Base-by-base conservation (phyloP, 1,140 invertebrate species). In the Trichoplusia ni region DNA sequence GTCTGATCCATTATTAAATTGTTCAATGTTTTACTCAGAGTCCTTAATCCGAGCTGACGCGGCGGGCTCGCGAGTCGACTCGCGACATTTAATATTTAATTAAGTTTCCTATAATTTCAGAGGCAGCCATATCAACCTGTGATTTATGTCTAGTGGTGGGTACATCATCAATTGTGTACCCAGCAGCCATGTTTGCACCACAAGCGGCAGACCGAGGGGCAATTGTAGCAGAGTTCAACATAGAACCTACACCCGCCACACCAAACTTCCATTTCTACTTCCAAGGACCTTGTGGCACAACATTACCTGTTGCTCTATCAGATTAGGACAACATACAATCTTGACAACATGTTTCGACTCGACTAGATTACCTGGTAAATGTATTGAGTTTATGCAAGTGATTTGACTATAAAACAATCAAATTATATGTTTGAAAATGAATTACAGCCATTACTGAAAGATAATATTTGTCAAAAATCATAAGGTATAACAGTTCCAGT, bases 111-210 rank as follows among this genome's bases (percentile, higher is more conserved):
- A n/a, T n/a, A n/a, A 56, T 84, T 84, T 42, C 75, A 95, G 93
- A 92, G 46, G 71, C 91, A 40, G 93, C 94, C 64, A 90, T 98
- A 47, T 90, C 93, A 49, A 84, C 90, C 2, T 98, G 96, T 92
- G 96, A 98, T 82, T 82, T 96, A 4, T 97, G 96, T 78, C 85
- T 98, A 18, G 94, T 98, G 21, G 94, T 98, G 63, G 95, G 96
- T 4, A 98, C 97, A 9, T 97, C 96, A 14, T 97, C 96, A 1
- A 93, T 97, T 6, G 96, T 98, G 1, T 97, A 98, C 89, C 97
- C 97, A 9, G 97, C 97, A n/a, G 96, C 96, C n/a, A 95, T 96
- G 94, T 98, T 97, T 92, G 97, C 96, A 3, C 96, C 96, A 0
- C 87, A 92, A 75, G 95, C 96, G 0, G 95, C 96, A 13, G 85